Percentiles rank a stretch among this genome's conserved stretches.
Evolutionary conservation across 1,140 invertebrate species (phyloP).

Genomic region (Macrotrachela quadricornifera): DNA sequence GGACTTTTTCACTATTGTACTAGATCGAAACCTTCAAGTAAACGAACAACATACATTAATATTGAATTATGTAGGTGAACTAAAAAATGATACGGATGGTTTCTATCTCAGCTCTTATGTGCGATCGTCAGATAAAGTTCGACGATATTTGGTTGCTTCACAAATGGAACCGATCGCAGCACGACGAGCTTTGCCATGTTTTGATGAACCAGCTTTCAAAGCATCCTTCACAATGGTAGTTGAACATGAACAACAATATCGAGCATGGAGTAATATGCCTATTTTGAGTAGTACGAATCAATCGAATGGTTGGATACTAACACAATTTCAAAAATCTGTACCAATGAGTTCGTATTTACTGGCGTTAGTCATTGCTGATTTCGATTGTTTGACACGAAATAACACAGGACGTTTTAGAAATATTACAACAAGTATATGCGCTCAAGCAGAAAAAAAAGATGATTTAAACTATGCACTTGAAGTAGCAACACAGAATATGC

Average conservation of each 20-base stretch:
- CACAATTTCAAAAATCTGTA: slow-evolving; percentile 17
- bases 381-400: slow-evolving; percentile 5
- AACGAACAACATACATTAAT: no score
- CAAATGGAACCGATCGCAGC: slow-evolving; percentile 9
- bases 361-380: slow-evolving; percentile 31
- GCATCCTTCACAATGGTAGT: slow-evolving; percentile 48
- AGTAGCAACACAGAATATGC: slow-evolving; percentile 49
- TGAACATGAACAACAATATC: neutral
- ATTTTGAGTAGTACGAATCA: neutral
- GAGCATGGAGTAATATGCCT: neutral
- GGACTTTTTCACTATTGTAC: no score
- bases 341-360: slow-evolving; percentile 33
- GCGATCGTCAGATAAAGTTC: neutral
- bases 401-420: neutral
- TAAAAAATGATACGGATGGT: neutral
- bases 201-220: slow-evolving; percentile 76
- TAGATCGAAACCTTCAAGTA: no score
- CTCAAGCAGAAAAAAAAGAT: slow-evolving; percentile 49
- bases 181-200: slow-evolving; percentile 64
- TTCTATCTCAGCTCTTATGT: slow-evolving; percentile 6
- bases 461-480: slow-evolving; percentile 57
- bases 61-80: neutral
- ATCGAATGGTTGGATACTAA: neutral
- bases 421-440: slow-evolving; percentile 40
- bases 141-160: slow-evolving; percentile 3